Evolutionary conservation across 1,140 invertebrate genomes (phyloP).

Genomic region (Popillia japonica): DNA sequence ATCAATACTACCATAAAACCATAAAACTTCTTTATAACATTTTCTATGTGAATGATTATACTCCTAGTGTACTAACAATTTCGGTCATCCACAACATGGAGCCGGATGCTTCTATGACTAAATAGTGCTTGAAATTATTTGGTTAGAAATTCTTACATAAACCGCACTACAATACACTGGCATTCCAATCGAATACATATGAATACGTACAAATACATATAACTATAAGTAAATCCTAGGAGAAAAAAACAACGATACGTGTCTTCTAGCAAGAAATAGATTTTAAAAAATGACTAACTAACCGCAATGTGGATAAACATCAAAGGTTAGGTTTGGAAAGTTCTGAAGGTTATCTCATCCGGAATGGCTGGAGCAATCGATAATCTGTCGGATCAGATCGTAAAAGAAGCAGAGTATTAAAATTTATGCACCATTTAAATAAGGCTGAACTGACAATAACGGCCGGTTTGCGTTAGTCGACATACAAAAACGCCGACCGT

Average conservation of each 20-base stretch:
- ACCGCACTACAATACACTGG: no score
- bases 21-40: no score
- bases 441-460: neutral
- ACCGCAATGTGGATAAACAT: neutral
- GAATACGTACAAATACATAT: no score
- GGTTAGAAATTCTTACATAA: no score
- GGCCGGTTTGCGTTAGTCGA: neutral
- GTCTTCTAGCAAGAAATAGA: neutral
- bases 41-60: no score
- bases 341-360: slow-evolving; percentile 4
- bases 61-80: no score
- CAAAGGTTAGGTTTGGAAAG: neutral
- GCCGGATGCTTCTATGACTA: no score
- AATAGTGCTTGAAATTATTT: no score
- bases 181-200: no score
- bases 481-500: neutral
- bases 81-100: no score
- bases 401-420: slow-evolving; percentile 11
- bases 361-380: neutral
- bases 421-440: slow-evolving; percentile 7
- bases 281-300: neutral
- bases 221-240: neutral
- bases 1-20: no score
- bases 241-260: no score
- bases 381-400: neutral